Conservation (phyloP, 2,797 vertebrate species). For the Bradypodion pumilum region DNA sequence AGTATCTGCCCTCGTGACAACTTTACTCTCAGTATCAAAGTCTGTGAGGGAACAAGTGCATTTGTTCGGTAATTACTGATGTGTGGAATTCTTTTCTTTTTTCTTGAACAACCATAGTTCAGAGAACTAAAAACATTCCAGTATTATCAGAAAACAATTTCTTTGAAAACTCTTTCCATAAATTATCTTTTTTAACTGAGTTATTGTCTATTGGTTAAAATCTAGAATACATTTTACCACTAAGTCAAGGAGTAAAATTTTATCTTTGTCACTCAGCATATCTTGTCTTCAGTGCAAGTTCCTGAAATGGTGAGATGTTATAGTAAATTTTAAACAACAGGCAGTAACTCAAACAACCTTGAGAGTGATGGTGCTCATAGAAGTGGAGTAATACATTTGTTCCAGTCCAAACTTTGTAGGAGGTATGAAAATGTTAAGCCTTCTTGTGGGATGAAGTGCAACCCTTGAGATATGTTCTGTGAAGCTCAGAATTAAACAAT, state of each 20-base stretch:
- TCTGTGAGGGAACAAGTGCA: not conserved
- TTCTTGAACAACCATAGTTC: not conserved
- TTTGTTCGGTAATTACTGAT: slow-evolving; percentile 18
- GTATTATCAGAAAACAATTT: not conserved
- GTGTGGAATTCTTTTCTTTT: not conserved
- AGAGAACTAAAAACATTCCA: not conserved
- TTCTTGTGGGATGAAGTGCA: too few species aligned
- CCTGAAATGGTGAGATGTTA: too few species aligned
- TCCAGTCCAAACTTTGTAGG: too few species aligned
- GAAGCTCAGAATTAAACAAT: too few species aligned
- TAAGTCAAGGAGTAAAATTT: not conserved
- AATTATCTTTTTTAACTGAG: not conserved
- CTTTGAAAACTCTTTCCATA: not conserved
- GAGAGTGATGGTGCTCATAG: too few species aligned
- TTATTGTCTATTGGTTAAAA: not conserved
- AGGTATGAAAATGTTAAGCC: too few species aligned
- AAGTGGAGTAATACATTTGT: too few species aligned
- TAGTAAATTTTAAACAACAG: too few species aligned
- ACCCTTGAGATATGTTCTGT: too few species aligned
- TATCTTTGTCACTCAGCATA: too few species aligned
- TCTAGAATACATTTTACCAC: not conserved
- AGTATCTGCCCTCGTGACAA: not conserved
- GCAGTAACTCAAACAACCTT: too few species aligned
- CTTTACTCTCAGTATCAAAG: not conserved
- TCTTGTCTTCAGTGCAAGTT: too few species aligned